phyloP scores from a whole-genome alignment of 1,140 invertebrate species.

The Drosophila guanche region DNA sequence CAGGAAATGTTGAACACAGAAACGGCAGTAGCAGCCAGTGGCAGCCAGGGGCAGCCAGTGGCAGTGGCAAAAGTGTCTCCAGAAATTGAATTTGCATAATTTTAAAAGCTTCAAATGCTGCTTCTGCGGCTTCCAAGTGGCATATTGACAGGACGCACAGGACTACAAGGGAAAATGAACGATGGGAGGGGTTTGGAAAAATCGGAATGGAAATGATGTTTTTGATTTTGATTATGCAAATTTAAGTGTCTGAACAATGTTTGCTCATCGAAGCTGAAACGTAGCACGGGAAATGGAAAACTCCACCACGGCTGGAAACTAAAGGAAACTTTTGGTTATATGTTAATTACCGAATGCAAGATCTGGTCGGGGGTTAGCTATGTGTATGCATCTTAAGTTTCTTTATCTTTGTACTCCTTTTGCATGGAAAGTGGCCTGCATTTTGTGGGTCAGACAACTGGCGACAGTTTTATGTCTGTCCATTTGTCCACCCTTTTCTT shows the following conservation, averaged over 20 bases:
- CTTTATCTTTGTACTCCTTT: no score
- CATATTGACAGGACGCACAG: conserved; percentile 64
- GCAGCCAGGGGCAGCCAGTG: neutral
- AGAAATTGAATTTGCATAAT: conserved; percentile 83
- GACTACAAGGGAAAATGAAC: neutral
- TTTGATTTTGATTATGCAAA: conserved; percentile 83
- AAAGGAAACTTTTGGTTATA: neutral
- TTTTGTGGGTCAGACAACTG: conserved; percentile 45
- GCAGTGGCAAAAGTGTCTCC: conserved; percentile 59
- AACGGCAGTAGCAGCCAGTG: neutral
- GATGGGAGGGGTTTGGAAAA: neutral
- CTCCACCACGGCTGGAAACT: neutral
- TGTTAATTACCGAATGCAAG: conserved; percentile 19
- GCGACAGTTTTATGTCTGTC: conserved; percentile 44
- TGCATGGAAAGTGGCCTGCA: neutral
- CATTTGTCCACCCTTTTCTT: conserved; percentile 13
- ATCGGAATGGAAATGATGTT: conserved; percentile 74
- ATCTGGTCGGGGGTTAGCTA: no score
- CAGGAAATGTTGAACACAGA: conserved; percentile 9
- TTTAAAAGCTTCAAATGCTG: conserved; percentile 62
- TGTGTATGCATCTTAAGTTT: no score
- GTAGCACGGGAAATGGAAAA: conserved; percentile 27
- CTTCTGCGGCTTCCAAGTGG: conserved; percentile 73
- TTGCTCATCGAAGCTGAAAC: conserved; percentile 67
- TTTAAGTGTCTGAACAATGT: conserved; percentile 82